phyloP scores from a whole-genome alignment of 2,113 vertebrate genomes.

The Rhizomys pruinosus region DNA sequence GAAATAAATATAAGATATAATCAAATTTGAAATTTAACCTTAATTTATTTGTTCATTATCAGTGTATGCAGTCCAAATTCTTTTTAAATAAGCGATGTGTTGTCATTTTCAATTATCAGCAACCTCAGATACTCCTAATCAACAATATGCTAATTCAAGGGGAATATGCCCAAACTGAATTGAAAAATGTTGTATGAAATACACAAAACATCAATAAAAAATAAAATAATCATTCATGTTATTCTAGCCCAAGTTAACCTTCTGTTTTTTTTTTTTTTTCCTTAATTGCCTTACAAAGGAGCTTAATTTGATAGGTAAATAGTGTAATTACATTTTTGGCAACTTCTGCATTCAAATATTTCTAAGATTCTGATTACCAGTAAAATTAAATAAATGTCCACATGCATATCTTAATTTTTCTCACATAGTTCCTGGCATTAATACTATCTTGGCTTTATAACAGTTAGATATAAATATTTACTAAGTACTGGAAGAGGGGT shows the following conservation, averaged over 20 bases:
- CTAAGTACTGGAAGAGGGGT: background rate
- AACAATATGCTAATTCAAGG: background rate
- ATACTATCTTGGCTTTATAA: constrained; percentile 15
- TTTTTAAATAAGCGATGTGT: constrained; percentile 11
- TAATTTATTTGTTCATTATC: background rate
- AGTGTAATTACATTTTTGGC: background rate
- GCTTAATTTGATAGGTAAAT: constrained; percentile 35
- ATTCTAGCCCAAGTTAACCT: constrained; percentile 6
- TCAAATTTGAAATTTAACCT: background rate
- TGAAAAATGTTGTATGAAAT: no score
- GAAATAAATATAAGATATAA: background rate
- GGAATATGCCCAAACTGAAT: no score
- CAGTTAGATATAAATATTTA: background rate
- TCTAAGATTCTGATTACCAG: constrained; percentile 47
- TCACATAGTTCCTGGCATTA: background rate
- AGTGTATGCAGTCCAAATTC: background rate
- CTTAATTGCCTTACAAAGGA: background rate
- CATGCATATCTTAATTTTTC: constrained; percentile 19
- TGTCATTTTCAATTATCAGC: background rate
- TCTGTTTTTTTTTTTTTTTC: constrained; percentile 46
- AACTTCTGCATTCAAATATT: constrained; percentile 8
- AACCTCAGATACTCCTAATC: background rate
- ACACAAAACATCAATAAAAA: no score
- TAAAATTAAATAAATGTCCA: constrained; percentile 22
- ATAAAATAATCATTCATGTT: background rate